Percentiles rank a stretch among this genome's conserved stretches.
Conservation (phyloP, 1,140 invertebrate species). For the Drosophila erecta region DNA sequence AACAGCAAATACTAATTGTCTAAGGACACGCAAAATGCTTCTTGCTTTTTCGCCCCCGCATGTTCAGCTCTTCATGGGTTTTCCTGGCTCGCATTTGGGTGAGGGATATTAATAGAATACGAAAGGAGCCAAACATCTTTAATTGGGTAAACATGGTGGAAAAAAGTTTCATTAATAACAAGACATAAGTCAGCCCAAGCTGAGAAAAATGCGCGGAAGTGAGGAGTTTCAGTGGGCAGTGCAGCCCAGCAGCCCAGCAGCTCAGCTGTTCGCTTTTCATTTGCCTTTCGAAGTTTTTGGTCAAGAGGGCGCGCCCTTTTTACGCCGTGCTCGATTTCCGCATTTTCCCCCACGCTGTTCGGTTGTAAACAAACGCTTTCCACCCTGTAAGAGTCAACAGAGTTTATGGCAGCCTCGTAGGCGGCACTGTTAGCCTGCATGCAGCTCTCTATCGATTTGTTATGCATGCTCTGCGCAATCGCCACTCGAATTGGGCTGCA, state of each 20-base stretch:
- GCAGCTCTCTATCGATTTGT: conserved; percentile 66
- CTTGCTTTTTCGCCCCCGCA: conserved; percentile 6
- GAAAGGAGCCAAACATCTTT: conserved; percentile 19
- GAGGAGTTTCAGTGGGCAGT: neutral
- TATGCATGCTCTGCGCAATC: conserved; percentile 58
- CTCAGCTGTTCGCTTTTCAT: conserved; percentile 53
- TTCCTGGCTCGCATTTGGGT: conserved; percentile 1
- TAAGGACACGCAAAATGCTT: conserved; percentile 50
- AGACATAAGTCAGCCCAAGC: conserved; percentile 27
- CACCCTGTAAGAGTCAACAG: conserved; percentile 27
- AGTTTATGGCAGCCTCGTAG: conserved; percentile 64
- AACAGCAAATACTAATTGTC: conserved; percentile 64
- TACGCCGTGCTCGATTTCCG: conserved; percentile 16
- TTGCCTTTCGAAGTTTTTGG: conserved; percentile 48
- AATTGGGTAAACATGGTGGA: conserved; percentile 46
- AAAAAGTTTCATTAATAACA: conserved; percentile 59
- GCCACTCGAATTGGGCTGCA: conserved; percentile 18
- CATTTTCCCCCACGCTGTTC: conserved; percentile 6
- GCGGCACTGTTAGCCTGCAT: conserved; percentile 58
- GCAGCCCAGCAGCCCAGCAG: conserved; percentile 17
- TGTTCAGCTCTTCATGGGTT: neutral
- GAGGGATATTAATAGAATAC: conserved; percentile 18
- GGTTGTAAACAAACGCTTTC: conserved; percentile 63
- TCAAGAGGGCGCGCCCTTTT: conserved; percentile 67
- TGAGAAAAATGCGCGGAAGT: neutral